A percentile compares a stretch with the other conserved stretches of the same genome.
Conservation (phyloP, 2,888 invertebrate species). For the Cremastinae sp. region DNA sequence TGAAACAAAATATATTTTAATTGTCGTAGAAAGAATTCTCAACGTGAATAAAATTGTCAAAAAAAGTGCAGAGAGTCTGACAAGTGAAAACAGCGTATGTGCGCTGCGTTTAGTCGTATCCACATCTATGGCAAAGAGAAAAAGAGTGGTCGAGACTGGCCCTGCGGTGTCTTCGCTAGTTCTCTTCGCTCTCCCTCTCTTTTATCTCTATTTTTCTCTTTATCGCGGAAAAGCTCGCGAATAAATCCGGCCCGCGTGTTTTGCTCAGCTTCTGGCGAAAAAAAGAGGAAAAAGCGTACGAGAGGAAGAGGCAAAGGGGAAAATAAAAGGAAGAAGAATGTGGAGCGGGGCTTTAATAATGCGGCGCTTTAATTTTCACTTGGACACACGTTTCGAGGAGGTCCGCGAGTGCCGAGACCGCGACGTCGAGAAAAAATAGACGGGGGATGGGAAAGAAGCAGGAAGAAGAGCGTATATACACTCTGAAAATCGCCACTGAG, state of each 20-base stretch:
- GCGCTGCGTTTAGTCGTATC: slow-evolving; percentile 47
- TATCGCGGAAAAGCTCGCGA: background rate
- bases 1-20: too few relatives aligned
- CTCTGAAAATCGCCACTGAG: slow-evolving; percentile 55
- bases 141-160: slow-evolving; percentile 39
- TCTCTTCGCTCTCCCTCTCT: background rate
- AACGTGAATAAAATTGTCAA: too few relatives aligned
- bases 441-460: slow-evolving; percentile 9
- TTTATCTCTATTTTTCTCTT: background rate
- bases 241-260: slow-evolving; percentile 17
- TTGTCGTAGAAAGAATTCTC: too few relatives aligned
- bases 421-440: slow-evolving; percentile 28
- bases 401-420: slow-evolving; percentile 51
- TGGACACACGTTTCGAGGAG: slow-evolving; percentile 58
- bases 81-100: too few relatives aligned
- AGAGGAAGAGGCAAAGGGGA: slow-evolving; percentile 21
- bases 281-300: slow-evolving; percentile 6
- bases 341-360: slow-evolving; percentile 58
- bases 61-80: too few relatives aligned
- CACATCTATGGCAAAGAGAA: slow-evolving; percentile 27
- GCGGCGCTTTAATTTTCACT: slow-evolving; percentile 61
- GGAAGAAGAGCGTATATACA: slow-evolving; percentile 38
- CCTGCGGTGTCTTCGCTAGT: slow-evolving; percentile 38
- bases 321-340: slow-evolving; percentile 41
- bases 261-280: slow-evolving; percentile 15